Evolutionary conservation across 2,888 invertebrate genomes (phyloP).

Genomic region (Gisinianus flammeolus): DNA sequence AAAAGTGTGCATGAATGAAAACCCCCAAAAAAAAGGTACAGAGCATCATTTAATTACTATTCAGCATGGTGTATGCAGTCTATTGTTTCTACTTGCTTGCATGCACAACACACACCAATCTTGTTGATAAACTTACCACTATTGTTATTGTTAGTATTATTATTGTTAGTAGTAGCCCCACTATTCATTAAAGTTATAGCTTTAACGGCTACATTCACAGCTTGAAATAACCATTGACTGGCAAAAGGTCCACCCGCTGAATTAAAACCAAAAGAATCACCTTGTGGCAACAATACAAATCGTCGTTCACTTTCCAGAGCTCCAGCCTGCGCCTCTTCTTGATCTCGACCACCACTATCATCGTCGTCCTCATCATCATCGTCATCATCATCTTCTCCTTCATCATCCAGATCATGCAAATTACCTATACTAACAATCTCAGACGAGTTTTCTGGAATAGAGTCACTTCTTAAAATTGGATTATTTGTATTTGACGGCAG

Average conservation of each 20-base stretch:
- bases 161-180: conserved; percentile 28
- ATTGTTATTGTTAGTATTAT: conserved; percentile 21
- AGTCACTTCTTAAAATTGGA: conserved; percentile 12
- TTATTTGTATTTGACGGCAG: background rate
- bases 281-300: conserved; percentile 53
- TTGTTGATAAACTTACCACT: background rate
- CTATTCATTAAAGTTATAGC: conserved; percentile 32
- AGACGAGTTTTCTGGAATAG: background rate
- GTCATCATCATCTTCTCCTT: background rate
- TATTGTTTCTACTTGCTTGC: background rate
- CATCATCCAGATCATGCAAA: background rate
- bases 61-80: background rate
- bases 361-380: background rate
- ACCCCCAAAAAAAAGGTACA: background rate
- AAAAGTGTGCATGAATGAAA: background rate
- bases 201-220: conserved; percentile 56
- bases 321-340: background rate
- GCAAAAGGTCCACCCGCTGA: conserved; percentile 56
- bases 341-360: background rate
- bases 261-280: conserved; percentile 56
- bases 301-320: conserved; percentile 42
- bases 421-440: conserved; percentile 14
- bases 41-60: background rate
- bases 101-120: background rate
- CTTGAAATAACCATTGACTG: conserved; percentile 58